Conservation (phyloP, 1,140 invertebrate genomes). For the Orius laevigatus region DNA sequence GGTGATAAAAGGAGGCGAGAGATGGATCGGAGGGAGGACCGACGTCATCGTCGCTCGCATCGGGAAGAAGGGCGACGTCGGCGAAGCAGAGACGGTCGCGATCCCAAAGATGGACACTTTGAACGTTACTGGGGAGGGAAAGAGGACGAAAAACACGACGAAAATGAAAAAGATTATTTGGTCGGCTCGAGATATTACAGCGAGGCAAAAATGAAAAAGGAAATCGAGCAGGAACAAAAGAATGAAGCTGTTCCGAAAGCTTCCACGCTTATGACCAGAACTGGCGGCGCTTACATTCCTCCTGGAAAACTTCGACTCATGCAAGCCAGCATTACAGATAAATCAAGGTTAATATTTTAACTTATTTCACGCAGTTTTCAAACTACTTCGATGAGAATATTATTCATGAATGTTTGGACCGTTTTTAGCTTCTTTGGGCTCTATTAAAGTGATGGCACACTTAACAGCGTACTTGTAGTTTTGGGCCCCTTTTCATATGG, state of each 20-base stretch:
- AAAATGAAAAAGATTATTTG: not conserved
- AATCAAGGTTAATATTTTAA: constrained; percentile 38
- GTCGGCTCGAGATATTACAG: constrained; percentile 7
- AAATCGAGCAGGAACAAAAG: constrained; percentile 2
- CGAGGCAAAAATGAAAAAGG: constrained; percentile 2
- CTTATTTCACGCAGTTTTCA: no score
- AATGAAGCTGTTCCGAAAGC: not conserved
- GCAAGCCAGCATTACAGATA: constrained; percentile 88
- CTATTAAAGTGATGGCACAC: no score
- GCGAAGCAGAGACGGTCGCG: not conserved
- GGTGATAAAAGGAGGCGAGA: no score
- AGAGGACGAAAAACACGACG: not conserved
- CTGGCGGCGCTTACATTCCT: constrained; percentile 96
- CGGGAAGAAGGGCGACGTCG: not conserved
- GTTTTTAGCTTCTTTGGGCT: no score
- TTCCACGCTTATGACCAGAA: constrained; percentile 30
- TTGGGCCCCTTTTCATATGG: no score
- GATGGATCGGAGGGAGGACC: not conserved
- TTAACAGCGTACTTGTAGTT: no score
- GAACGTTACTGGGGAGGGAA: not conserved
- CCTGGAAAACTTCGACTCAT: constrained; percentile 87
- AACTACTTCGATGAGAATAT: no score
- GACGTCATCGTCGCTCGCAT: not conserved
- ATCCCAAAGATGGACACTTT: not conserved
- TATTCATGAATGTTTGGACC: no score